Base-by-base conservation (phyloP, 1,140 invertebrate species). In the Caerostris extrusa region DNA sequence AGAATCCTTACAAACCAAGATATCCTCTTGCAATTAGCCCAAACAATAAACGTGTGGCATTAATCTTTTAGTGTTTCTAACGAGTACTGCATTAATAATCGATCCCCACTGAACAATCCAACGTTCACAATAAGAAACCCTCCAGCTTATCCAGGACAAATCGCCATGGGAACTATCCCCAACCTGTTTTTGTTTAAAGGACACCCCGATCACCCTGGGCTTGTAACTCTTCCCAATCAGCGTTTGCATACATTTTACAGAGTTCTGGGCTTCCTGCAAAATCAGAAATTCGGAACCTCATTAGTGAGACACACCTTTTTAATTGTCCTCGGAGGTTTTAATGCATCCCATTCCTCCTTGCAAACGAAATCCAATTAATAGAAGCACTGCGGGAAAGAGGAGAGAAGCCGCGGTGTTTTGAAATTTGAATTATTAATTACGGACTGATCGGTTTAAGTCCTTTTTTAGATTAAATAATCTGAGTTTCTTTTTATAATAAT, bases 351-450 rank as follows among this genome's bases (percentile, higher is more conserved):
- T 77, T 77, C 58, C 88, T 90, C 71, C 71, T 90, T 34, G 7
- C 10, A 17, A 55, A 58, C 8, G 19, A 60, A 61, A 91, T 82
- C 90, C 77, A 91, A 91, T 91, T 82, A 91, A 91, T 91, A 60
- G 57, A 58, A 53, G 10, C 67, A 6, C 88, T 57, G 17, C n/a
- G 53, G 87, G 77, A 34, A 8, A 56, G 56, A 61, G 88, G 90
- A 81, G 7, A 10, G 7, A 10, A 19, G 90, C 50, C 34, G 50
- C n/a, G 56, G 69, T 91, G 90, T 91, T n/a, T 61, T 82, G 71
- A 82, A 91, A 82, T 91, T 91, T 83, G 69, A 91, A 91, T 91
- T 91, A 91, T 91, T 82, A 91, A 91, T 91, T 91, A 91, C 71
- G 61, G 12, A 19, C 71, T 91, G 71, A 91, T 91, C 71, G n/a